Conservation (phyloP, 2,888 invertebrate genomes). For the Eilema caniola region DNA sequence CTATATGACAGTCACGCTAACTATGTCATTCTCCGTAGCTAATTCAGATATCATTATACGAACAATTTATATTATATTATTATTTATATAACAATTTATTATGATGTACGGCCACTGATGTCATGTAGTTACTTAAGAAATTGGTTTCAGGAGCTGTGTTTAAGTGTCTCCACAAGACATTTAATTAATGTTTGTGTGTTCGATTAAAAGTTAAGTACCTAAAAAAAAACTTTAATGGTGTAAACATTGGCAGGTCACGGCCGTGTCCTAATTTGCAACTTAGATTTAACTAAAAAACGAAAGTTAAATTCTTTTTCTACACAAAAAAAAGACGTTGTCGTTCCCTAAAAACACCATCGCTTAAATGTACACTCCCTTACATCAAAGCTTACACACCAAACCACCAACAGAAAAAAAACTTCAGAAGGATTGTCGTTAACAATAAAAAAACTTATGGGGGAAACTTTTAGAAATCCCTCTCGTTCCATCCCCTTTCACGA, state of each 20-base stretch:
- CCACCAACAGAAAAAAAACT: conserved; percentile 43
- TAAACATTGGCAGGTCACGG: neutral
- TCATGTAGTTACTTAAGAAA: neutral
- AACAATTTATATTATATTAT: too few relatives aligned
- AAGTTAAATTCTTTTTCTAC: conserved; percentile 24
- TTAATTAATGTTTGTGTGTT: too few relatives aligned
- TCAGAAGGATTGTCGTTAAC: conserved; percentile 46
- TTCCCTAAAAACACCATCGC: conserved; percentile 34
- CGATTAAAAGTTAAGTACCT: neutral
- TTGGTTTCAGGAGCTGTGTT: neutral
- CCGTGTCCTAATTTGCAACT: neutral
- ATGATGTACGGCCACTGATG: neutral
- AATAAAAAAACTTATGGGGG: conserved; percentile 54
- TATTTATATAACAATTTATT: too few relatives aligned
- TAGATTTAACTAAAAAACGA: neutral
- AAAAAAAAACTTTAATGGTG: neutral
- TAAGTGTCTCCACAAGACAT: too few relatives aligned
- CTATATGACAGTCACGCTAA: neutral
- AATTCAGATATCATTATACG: conserved; percentile 14
- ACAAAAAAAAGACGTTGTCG: conserved; percentile 24
- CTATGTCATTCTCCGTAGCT: conserved; percentile 16
- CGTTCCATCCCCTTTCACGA: conserved; percentile 47
- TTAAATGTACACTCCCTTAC: conserved; percentile 33
- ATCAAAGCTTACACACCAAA: conserved; percentile 42
- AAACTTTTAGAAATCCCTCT: conserved; percentile 41